Evolutionary conservation across 2,113 vertebrate genomes (phyloP).

Genomic region (Apistogramma diplotaenia): DNA sequence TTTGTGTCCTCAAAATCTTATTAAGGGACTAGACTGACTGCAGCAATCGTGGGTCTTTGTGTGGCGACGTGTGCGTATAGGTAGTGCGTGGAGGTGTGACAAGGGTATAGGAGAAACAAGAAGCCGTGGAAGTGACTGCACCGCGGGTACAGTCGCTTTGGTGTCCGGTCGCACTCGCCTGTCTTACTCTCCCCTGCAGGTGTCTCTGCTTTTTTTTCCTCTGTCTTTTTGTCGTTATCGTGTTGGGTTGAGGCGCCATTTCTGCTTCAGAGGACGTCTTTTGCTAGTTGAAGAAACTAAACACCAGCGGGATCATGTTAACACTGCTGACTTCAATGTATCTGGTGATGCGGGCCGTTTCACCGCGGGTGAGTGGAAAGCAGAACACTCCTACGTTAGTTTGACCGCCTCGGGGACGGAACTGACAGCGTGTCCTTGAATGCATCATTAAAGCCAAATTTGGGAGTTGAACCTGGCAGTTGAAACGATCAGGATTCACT

Average conservation of each 20-base stretch:
- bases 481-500: background rate
- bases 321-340: conserved; percentile 79
- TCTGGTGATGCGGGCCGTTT: conserved; percentile 71
- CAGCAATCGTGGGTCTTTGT: background rate
- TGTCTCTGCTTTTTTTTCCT: background rate
- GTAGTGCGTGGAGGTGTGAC: conserved; percentile 10
- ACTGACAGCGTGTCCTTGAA: conserved; percentile 30
- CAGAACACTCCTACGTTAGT: background rate
- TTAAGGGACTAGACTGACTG: conserved; percentile 64
- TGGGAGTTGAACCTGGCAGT: background rate
- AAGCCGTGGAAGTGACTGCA: conserved; percentile 31
- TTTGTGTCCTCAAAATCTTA: conserved; percentile 70
- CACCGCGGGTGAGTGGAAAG: conserved; percentile 70
- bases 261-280: conserved; percentile 1
- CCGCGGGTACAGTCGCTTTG: background rate
- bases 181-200: background rate
- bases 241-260: conserved; percentile 4
- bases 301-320: conserved; percentile 63
- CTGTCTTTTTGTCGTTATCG: background rate
- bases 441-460: background rate
- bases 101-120: background rate
- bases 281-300: background rate
- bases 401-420: background rate
- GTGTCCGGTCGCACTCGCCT: background rate
- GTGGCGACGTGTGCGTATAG: background rate